phyloP scores from a whole-genome alignment of 2,113 vertebrate genomes.

The Choloepus hoffmanni region DNA sequence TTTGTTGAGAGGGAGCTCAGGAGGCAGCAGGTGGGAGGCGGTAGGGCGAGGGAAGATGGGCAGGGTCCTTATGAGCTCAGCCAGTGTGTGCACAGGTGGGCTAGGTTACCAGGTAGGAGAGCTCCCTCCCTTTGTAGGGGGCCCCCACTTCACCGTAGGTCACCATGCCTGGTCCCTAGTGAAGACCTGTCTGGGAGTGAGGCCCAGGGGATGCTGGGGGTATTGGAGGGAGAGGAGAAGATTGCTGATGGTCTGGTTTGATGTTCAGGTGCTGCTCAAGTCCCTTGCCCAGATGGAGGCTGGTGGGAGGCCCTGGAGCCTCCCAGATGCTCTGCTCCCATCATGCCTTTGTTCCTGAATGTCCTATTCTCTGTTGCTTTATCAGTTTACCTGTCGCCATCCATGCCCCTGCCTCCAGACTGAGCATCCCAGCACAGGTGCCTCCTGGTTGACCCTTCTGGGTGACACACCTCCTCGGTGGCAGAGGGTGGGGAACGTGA shows the following conservation, averaged over 20 bases:
- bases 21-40: not conserved
- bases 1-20: not conserved
- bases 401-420: not conserved
- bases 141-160: not conserved
- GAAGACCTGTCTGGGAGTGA: not conserved
- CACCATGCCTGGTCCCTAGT: not conserved
- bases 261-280: not conserved
- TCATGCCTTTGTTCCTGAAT: not conserved
- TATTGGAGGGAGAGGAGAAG: not conserved
- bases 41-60: rapidly evolving
- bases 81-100: not conserved
- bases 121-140: not conserved
- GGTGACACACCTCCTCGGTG: not conserved
- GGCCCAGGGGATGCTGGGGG: not conserved
- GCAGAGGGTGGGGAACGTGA: not conserved
- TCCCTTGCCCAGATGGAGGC: not conserved
- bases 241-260: not conserved
- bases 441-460: not conserved
- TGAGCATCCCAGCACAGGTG: not conserved
- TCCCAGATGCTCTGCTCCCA: not conserved
- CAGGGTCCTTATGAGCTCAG: not conserved
- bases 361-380: not conserved
- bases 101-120: not conserved
- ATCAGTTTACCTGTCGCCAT: not conserved
- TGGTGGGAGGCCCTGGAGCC: not conserved